Evolutionary conservation across 2,888 invertebrate genomes (phyloP).

Genomic region (Euphydryas editha): DNA sequence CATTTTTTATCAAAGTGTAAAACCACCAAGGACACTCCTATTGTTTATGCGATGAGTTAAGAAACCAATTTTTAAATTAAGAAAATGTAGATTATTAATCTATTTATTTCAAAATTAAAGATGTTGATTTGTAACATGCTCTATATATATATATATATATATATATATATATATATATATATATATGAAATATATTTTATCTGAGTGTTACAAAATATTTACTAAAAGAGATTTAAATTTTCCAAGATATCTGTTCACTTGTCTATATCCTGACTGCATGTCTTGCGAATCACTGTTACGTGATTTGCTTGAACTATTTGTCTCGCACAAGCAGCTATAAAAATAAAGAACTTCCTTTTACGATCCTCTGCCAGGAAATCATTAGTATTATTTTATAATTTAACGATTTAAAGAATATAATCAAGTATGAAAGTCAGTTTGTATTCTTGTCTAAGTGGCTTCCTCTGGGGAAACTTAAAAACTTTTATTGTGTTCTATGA

Average conservation of each 20-base stretch:
- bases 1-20: constrained; percentile 21
- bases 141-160: too few relatives aligned
- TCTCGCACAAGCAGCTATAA: constrained; percentile 42
- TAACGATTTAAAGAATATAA: constrained; percentile 48
- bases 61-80: not conserved
- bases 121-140: not conserved
- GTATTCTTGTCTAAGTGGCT: constrained; percentile 16
- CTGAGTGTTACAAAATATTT: too few relatives aligned
- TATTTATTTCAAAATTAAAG: not conserved
- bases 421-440: constrained; percentile 23
- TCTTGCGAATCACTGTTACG: constrained; percentile 40
- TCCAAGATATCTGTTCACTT: constrained; percentile 17
- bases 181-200: too few relatives aligned
- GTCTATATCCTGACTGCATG: constrained; percentile 27
- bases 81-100: not conserved
- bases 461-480: constrained; percentile 14
- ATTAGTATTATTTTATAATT: constrained; percentile 49
- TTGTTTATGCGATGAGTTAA: constrained; percentile 15
- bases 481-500: constrained; percentile 5
- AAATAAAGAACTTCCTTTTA: constrained; percentile 48
- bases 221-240: constrained; percentile 8
- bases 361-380: constrained; percentile 52
- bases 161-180: too few relatives aligned
- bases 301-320: constrained; percentile 51
- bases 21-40: constrained; percentile 20